Evolutionary conservation across 2,888 invertebrate species (phyloP).

Genomic region (Hermodice carunculata): DNA sequence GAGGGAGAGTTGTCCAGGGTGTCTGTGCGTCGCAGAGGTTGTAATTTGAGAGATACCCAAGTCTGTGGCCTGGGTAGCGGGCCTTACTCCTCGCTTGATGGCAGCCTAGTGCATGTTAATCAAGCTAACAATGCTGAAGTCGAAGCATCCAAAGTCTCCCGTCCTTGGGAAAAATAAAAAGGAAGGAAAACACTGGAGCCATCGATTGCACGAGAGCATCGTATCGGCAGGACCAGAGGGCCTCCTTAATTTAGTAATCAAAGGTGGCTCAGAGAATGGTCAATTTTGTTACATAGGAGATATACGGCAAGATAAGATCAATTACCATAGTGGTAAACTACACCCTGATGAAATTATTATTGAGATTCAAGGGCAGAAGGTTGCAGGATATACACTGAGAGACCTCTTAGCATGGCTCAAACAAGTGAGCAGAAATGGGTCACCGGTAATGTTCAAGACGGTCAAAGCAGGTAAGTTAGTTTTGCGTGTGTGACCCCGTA

Average conservation of each 20-base stretch:
- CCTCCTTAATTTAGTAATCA: slow-evolving; percentile 67
- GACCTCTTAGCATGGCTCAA: slow-evolving; percentile 73
- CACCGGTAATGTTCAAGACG: slow-evolving; percentile 73
- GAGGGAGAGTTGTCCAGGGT: too few relatives aligned
- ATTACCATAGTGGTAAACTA: slow-evolving; percentile 64
- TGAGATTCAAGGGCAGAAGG: slow-evolving; percentile 74
- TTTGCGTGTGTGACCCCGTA: too few relatives aligned
- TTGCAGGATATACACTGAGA: slow-evolving; percentile 74
- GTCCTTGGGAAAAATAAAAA: slow-evolving; percentile 23
- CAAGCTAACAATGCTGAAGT: too few relatives aligned
- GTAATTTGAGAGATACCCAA: too few relatives aligned
- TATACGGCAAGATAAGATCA: slow-evolving; percentile 58
- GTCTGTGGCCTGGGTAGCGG: too few relatives aligned
- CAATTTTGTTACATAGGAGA: slow-evolving; percentile 64
- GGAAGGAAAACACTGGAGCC: slow-evolving; percentile 69
- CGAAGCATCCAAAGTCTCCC: slow-evolving; percentile 22
- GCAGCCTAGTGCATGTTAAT: too few relatives aligned
- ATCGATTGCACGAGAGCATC: slow-evolving; percentile 69
- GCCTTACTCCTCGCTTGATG: too few relatives aligned
- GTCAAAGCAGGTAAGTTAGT: slow-evolving; percentile 71
- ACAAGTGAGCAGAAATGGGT: slow-evolving; percentile 73
- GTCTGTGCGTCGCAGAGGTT: too few relatives aligned
- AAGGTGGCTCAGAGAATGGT: slow-evolving; percentile 73
- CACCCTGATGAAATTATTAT: slow-evolving; percentile 70
- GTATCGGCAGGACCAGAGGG: slow-evolving; percentile 70